Evolutionary conservation across 1,140 invertebrate genomes (phyloP), one percentile per base, ranked within the genome.

Genomic region (Drosophila saltans): DNA sequence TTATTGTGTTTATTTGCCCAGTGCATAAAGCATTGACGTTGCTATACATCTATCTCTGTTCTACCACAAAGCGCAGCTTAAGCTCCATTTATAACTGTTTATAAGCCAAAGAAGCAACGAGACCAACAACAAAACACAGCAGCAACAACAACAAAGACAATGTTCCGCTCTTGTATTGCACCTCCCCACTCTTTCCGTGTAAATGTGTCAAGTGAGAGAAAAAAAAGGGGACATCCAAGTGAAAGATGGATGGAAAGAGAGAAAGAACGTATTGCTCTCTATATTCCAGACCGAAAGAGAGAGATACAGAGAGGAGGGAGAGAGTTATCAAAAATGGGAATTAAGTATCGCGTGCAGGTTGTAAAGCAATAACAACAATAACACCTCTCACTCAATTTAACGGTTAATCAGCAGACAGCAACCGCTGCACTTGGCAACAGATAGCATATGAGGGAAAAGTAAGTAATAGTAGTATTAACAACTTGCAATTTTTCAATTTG

Each of bases 1-100:
- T 68, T 71, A 30, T 52, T 78, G 48, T 81, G 66, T 78, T 85
- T 85, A 81, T 86, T 86, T 84, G 76, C 60, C 61, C 74, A 84
- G 78, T 71, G 79, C 66, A 69, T 52, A 75, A 81, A 81, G 75
- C 71, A 80, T 88, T 88, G 83, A 88, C 83, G 83, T 88, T 88
- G 84, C 84, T 68, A 89, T 75, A 83, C 68, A 74, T 45, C 58
- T 67, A 84, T 59, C 40, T 60, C 66, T 65, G 59, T 81, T 83
- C 3, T 8, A 52, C 45, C 21, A 52, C 45, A 52, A 52, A 52
- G 57, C 16, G 33, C 33, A 39, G 30, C 16, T 21, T 59, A 59
- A 59, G 57, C 57, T 59, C 45, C 45, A 52, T 39, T 59, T 59
- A 59, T 59, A 59, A 81, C 81, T 85, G 78, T 85, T 85, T 72